Evolutionary conservation across 2,113 vertebrate genomes (phyloP).

Genomic region (Thamnaconus septentrionalis): DNA sequence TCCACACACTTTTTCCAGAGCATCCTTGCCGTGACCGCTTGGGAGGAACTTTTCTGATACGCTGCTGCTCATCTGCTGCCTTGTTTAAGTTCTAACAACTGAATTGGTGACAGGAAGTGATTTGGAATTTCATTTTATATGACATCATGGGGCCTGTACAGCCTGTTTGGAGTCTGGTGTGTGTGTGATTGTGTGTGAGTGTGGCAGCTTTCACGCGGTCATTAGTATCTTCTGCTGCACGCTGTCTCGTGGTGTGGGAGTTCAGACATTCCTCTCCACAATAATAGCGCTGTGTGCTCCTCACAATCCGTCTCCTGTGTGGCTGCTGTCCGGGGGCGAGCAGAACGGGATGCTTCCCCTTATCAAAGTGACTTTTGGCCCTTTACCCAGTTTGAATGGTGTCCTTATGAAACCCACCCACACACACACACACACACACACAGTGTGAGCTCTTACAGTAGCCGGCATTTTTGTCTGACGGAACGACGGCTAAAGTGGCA

Average conservation of each 20-base stretch:
- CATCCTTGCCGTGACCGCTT: no score
- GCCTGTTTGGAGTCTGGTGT: no score
- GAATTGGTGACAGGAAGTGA: no score
- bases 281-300: slow-evolving; percentile 60
- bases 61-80: no score
- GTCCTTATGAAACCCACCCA: slow-evolving; percentile 37
- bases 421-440: background rate
- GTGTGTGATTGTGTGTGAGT: background rate
- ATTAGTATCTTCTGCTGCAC: slow-evolving; percentile 19
- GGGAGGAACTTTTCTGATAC: no score
- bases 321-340: slow-evolving; percentile 9
- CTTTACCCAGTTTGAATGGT: slow-evolving; percentile 37
- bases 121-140: no score
- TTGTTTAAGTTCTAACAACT: no score
- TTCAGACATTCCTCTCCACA: slow-evolving; percentile 64
- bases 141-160: no score
- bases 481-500: slow-evolving; percentile 19
- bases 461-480: background rate
- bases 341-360: slow-evolving; percentile 18
- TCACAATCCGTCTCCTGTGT: slow-evolving; percentile 58
- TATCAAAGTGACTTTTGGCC: slow-evolving; percentile 34
- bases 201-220: background rate
- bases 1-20: no score
- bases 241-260: slow-evolving; percentile 52
- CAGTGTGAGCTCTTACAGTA: background rate